phyloP scores from a whole-genome alignment of 92 coral and sea anemone genomes.

The Epizoanthus illoricatus region DNA sequence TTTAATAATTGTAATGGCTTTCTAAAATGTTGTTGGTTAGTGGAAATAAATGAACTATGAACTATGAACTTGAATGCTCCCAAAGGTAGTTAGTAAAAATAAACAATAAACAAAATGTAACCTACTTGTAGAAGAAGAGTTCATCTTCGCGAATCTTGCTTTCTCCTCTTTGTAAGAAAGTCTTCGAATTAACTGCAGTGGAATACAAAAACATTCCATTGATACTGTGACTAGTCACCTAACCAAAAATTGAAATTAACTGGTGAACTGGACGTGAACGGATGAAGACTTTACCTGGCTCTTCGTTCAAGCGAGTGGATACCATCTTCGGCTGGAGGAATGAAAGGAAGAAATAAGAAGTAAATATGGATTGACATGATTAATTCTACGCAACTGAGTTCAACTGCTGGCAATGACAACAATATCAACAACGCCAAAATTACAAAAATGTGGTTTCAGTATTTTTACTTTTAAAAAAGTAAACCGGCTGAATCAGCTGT shows the following conservation, averaged over 20 bases:
- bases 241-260: background rate
- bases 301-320: conserved; percentile 75
- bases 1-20: too few relatives aligned
- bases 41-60: too few relatives aligned
- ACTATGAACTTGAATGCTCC: background rate
- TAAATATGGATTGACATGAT: too few relatives aligned
- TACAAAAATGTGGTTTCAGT: too few relatives aligned
- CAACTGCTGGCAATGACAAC: too few relatives aligned
- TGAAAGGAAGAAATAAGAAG: background rate
- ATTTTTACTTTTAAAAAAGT: too few relatives aligned
- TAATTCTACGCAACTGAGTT: too few relatives aligned
- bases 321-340: conserved; percentile 60
- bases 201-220: background rate
- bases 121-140: conserved; percentile 84
- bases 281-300: conserved; percentile 72
- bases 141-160: conserved; percentile 89
- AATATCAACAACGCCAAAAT: too few relatives aligned
- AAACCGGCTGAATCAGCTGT: too few relatives aligned
- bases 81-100: too few relatives aligned
- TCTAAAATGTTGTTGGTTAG: too few relatives aligned
- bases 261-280: background rate
- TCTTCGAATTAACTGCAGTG: conserved; percentile 77
- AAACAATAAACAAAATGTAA: too few relatives aligned
- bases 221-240: background rate
- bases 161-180: conserved; percentile 78